Evolutionary conservation across 2,888 invertebrate species (phyloP).

Genomic region (Clanis bilineata): DNA sequence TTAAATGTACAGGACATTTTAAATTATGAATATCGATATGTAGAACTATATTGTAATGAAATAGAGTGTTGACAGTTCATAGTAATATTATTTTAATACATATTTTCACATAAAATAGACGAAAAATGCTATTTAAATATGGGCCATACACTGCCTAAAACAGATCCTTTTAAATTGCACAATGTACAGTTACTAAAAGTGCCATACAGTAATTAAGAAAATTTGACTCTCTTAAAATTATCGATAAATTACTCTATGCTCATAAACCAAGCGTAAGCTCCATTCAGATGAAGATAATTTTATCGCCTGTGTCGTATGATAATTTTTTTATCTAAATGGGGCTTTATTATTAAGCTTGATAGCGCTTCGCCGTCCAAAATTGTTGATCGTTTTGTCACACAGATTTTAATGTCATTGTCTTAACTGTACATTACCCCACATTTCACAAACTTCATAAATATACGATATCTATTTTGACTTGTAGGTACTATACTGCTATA

Average conservation of each 20-base stretch:
- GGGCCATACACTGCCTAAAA: constrained; percentile 27
- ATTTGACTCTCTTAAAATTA: background rate
- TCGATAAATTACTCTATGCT: constrained; percentile 16
- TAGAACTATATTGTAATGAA: background rate
- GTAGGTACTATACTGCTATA: too few species aligned
- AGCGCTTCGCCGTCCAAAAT: constrained; percentile 54
- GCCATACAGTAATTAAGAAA: constrained; percentile 9
- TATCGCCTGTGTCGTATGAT: too few species aligned
- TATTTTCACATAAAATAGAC: background rate
- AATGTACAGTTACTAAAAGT: constrained; percentile 23
- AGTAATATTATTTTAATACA: background rate
- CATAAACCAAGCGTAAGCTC: constrained; percentile 12
- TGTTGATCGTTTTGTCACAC: constrained; percentile 17
- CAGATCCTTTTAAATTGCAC: constrained; percentile 6
- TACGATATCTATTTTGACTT: background rate
- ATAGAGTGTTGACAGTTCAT: background rate
- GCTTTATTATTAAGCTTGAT: constrained; percentile 29
- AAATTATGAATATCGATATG: background rate
- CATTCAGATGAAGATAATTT: too few species aligned
- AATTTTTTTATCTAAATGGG: too few species aligned
- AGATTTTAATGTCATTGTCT: background rate
- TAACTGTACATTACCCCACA: constrained; percentile 2
- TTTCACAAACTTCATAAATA: constrained; percentile 6
- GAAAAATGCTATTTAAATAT: constrained; percentile 8
- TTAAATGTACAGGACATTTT: constrained; percentile 13